Percentiles rank a stretch among this genome's conserved stretches.
phyloP scores from a whole-genome alignment of 2,113 vertebrate genomes.

The Gymnogyps californianus region DNA sequence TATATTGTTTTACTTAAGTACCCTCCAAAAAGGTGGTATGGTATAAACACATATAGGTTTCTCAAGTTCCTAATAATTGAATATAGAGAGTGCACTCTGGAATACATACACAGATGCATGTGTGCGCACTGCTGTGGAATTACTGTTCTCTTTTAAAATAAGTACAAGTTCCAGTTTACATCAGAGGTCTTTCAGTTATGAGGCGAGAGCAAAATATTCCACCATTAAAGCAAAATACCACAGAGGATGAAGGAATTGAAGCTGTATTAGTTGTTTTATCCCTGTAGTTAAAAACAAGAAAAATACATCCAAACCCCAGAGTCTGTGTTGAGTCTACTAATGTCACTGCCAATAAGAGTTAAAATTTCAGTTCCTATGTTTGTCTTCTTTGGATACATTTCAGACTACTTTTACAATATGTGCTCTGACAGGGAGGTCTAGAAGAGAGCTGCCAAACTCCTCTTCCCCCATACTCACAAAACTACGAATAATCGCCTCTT shows the following conservation, averaged over 20 bases:
- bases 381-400: conserved; percentile 45
- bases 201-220: neutral
- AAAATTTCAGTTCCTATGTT: conserved; percentile 40
- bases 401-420: conserved; percentile 24
- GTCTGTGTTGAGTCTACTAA: conserved; percentile 41
- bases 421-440: conserved; percentile 25
- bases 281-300: conserved; percentile 18
- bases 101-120: neutral
- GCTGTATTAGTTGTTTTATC: neutral
- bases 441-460: neutral
- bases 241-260: neutral
- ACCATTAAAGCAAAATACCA: neutral
- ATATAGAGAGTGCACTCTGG: neutral
- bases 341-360: conserved; percentile 23
- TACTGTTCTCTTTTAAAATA: neutral
- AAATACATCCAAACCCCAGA: neutral
- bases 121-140: neutral
- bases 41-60: neutral
- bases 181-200: neutral
- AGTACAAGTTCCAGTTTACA: neutral
- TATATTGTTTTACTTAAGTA: neutral
- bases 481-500: neutral
- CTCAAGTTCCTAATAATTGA: neutral
- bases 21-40: neutral
- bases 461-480: neutral